Conservation (phyloP, 1,140 invertebrate genomes). For the Aphaenogaster rudis region DNA sequence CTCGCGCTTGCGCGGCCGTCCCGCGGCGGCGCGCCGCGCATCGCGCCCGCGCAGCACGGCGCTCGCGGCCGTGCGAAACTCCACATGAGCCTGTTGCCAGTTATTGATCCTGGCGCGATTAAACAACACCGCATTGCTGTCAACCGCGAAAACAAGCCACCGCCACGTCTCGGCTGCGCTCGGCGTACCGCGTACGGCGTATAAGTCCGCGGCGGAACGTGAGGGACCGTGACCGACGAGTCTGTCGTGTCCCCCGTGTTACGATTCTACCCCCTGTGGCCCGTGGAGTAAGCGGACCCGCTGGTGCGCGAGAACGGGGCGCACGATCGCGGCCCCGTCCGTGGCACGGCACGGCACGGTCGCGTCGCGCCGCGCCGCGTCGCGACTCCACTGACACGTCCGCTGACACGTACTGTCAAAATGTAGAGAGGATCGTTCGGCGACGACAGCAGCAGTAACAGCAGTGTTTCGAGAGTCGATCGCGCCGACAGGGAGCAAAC, state of each 20-base stretch:
- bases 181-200: conserved; percentile 53
- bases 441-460: neutral
- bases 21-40: neutral
- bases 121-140: conserved; percentile 87
- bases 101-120: conserved; percentile 87
- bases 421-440: conserved; percentile 70
- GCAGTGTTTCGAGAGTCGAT: conserved; percentile 49
- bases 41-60: conserved; percentile 56
- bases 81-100: conserved; percentile 86
- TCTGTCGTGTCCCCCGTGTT: conserved; percentile 54
- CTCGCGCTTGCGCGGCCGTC: conserved; percentile 58
- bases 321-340: neutral
- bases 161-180: conserved; percentile 74
- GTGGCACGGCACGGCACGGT: conserved; percentile 4
- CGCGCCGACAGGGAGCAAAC: conserved; percentile 32
- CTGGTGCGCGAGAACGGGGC: neutral
- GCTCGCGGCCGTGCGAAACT: conserved; percentile 73
- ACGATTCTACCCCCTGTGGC: conserved; percentile 19
- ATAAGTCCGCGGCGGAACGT: conserved; percentile 45
- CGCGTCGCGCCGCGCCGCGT: no score
- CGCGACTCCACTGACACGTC: conserved; percentile 63
- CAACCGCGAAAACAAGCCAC: conserved; percentile 83
- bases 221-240: conserved; percentile 21
- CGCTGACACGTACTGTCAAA: conserved; percentile 72
- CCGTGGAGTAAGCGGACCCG: neutral